These are phyloP conservation scores for Dallia pectoralis DNA, from an alignment of 2,797 vertebrate genomes.

Conservation along the genomic window DNA sequence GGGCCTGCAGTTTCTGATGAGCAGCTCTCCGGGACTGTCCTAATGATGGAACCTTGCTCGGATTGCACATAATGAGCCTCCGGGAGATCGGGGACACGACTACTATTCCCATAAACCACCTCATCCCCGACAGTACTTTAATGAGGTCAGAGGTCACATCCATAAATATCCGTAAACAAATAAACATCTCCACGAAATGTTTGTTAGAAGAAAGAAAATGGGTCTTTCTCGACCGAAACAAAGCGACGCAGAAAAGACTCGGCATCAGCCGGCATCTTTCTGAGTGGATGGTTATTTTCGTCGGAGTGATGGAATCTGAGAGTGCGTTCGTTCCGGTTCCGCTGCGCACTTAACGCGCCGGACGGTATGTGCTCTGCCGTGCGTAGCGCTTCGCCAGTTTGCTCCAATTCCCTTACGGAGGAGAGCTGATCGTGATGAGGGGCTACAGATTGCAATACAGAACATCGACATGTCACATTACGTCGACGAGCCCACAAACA, in stretches of 20 bases:
- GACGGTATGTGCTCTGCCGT: slow-evolving; percentile 25
- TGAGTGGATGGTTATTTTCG: slow-evolving; percentile 2
- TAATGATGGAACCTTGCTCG: background rate
- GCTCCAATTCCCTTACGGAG: slow-evolving; percentile 48
- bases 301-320: slow-evolving; percentile 15
- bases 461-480: slow-evolving; percentile 48
- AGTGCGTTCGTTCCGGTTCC: slow-evolving; percentile 44
- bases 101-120: slow-evolving; percentile 32
- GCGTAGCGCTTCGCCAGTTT: slow-evolving; percentile 55
- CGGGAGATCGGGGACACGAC: slow-evolving; percentile 10
- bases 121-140: slow-evolving; percentile 40
- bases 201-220: too few species aligned
- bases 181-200: background rate
- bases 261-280: background rate
- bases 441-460: slow-evolving; percentile 41
- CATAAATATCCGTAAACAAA: too few species aligned
- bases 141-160: slow-evolving; percentile 56
- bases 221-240: background rate
- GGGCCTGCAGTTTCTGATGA: background rate
- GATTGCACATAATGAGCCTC: slow-evolving; percentile 35
- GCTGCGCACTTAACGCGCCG: slow-evolving; percentile 47
- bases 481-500: slow-evolving; percentile 19
- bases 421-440: slow-evolving; percentile 25
- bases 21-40: background rate
- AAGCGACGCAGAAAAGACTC: background rate